phyloP scores from a whole-genome alignment of 2,888 invertebrate genomes.

The Watsonalla cultraria region DNA sequence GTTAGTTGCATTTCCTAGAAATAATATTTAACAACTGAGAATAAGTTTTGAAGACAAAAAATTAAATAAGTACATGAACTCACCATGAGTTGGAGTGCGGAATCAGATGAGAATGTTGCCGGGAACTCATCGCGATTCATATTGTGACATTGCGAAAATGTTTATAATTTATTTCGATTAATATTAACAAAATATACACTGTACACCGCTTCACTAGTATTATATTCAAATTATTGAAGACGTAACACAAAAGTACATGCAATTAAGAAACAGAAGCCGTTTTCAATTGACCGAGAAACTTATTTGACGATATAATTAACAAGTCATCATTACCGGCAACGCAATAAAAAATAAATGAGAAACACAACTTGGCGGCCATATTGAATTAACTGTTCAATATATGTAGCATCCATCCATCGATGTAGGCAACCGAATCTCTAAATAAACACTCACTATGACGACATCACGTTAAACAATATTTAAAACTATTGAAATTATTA shows the following conservation, averaged over 20 bases:
- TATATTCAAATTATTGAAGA: background rate
- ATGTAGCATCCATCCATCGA: conserved; percentile 19
- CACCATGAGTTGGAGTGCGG: conserved; percentile 71
- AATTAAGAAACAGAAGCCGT: too few species aligned
- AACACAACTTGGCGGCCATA: conserved; percentile 50
- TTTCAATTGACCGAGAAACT: background rate
- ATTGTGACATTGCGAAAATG: conserved; percentile 57
- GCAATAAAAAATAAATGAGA: conserved; percentile 39
- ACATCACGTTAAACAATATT: conserved; percentile 9
- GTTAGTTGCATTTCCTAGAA: background rate
- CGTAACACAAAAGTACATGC: background rate
- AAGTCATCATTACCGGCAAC: conserved; percentile 12
- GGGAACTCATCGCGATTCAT: conserved; percentile 67
- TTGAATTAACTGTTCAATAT: conserved; percentile 32
- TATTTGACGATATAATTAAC: background rate
- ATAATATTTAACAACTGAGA: conserved; percentile 1
- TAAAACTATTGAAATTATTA: too few species aligned
- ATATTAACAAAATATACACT: conserved; percentile 15
- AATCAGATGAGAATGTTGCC: conserved; percentile 37
- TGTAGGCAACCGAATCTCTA: conserved; percentile 15
- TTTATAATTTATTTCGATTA: conserved; percentile 20
- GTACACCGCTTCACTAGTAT: background rate
- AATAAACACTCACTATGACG: conserved; percentile 8
- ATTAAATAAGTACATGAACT: conserved; percentile 11
- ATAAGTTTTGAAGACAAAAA: background rate